Evolutionary conservation across 2,888 invertebrate species (phyloP), one percentile per base, ranked within the genome.

Genomic region (Mechanitis messenoides): DNA sequence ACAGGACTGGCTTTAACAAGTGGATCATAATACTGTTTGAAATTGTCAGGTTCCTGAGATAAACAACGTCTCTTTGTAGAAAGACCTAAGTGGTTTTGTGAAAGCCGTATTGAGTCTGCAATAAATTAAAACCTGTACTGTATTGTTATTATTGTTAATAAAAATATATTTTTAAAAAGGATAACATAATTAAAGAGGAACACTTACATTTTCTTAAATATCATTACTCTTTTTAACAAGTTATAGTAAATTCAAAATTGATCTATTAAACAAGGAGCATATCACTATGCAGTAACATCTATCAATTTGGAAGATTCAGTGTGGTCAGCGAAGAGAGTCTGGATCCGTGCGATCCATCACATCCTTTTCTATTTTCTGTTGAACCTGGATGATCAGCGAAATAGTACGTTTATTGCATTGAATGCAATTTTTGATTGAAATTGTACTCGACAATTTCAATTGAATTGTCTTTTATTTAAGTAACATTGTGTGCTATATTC

Each of bases 111-210:
- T 3, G 12, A 53, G 57, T 20, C 42, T 20, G n/a, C 4, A 5
- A 33, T 50, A 50, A 9, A n/a, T 38, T 12, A 78, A 75, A 79
- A 82, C 0, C 20, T 20, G 20, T 20, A 20, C 20, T 20, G 20
- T 20, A 20, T 20, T 20, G 20, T 20, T 20, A 20, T 20, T 20
- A 20, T 20, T 20, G 20, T 20, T 1, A 20, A 81, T 77, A 75
- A 70, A 3, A 35, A 35, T 35, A 35, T 5, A 35, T 1, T 35
- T 35, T 2, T 35, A 35, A 2, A 2, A 35, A 35, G 2, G 1
- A 6, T 20, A 20, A 20, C 20, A 20, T 20, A 20, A 20, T 20
- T 20, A 20, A 20, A 20, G 20, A 20, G 20, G 20, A 20, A 1
- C 20, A 20, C 20, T 20, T 20, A 20, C 20, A 20, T 20, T 20